These are phyloP conservation scores for Amazona guildingii DNA, from an alignment of 2,113 vertebrate species.

Conservation along the genomic window DNA sequence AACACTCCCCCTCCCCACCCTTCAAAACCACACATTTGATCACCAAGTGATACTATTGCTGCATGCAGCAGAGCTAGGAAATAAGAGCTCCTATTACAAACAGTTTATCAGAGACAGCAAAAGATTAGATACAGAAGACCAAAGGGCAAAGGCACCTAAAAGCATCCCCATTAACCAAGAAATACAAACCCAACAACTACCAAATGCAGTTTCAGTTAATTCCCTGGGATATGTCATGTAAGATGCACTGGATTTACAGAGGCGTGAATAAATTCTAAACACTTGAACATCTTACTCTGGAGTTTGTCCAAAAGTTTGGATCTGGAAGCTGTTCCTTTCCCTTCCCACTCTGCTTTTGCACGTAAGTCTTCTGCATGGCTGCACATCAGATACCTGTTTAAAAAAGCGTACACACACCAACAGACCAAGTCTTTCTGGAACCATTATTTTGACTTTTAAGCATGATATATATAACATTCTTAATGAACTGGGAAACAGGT, in stretches of 20 bases:
- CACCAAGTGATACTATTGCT: neutral
- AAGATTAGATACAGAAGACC: neutral
- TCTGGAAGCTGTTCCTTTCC: slow-evolving; percentile 89
- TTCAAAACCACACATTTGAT: neutral
- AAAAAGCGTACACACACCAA: slow-evolving; percentile 29
- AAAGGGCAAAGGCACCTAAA: neutral
- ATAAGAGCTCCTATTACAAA: neutral
- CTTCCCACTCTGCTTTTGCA: slow-evolving; percentile 97
- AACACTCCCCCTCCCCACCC: neutral
- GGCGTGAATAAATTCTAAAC: neutral
- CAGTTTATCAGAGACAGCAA: neutral
- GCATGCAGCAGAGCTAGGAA: neutral
- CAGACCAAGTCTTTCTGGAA: slow-evolving; percentile 17
- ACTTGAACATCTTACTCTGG: slow-evolving; percentile 86
- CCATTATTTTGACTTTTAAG: neutral
- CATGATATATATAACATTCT: neutral
- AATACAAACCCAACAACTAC: neutral
- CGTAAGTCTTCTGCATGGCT: slow-evolving; percentile 94
- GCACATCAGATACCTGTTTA: slow-evolving; percentile 94
- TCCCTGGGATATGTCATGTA: neutral
- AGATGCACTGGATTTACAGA: neutral
- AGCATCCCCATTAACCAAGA: neutral
- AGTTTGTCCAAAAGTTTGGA: slow-evolving; percentile 95
- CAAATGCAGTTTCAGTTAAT: neutral
- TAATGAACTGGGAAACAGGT: neutral